Conservation (phyloP, 2,113 vertebrate genomes). For the Hippotragus niger region DNA sequence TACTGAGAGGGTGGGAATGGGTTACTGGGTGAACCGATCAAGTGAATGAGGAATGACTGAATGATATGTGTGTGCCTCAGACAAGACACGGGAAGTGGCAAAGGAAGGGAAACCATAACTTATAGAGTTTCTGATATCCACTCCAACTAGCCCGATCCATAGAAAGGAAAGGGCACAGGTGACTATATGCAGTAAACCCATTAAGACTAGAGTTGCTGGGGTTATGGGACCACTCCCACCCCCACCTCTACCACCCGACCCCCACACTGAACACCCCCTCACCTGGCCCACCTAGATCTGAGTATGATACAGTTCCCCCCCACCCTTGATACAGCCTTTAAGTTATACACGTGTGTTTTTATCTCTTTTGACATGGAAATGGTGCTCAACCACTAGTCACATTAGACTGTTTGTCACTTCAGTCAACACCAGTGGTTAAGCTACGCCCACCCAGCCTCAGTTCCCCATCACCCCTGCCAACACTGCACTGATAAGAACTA, state of each 20-base stretch:
- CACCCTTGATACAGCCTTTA: background rate
- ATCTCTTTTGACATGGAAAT: background rate
- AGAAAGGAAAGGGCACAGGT: fast-evolving
- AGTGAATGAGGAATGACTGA: background rate
- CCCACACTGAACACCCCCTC: background rate
- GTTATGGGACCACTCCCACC: background rate
- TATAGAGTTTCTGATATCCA: background rate
- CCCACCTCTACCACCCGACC: background rate
- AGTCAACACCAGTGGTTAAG: background rate
- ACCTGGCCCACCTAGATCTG: too few relatives aligned
- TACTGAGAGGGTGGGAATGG: background rate
- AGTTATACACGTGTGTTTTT: background rate
- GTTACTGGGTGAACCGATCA: background rate
- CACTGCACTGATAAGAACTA: background rate
- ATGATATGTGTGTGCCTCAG: background rate
- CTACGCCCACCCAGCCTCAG: background rate
- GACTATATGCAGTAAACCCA: background rate
- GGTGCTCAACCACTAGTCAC: background rate
- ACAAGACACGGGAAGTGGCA: background rate
- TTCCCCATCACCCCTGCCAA: background rate
- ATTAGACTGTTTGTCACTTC: background rate
- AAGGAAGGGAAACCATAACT: background rate
- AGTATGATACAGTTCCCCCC: background rate
- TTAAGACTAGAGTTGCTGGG: background rate
- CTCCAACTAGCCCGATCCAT: background rate